These are phyloP conservation scores for Coenonympha arcania DNA, from an alignment of 2,888 invertebrate genomes.

Conservation along the genomic window DNA sequence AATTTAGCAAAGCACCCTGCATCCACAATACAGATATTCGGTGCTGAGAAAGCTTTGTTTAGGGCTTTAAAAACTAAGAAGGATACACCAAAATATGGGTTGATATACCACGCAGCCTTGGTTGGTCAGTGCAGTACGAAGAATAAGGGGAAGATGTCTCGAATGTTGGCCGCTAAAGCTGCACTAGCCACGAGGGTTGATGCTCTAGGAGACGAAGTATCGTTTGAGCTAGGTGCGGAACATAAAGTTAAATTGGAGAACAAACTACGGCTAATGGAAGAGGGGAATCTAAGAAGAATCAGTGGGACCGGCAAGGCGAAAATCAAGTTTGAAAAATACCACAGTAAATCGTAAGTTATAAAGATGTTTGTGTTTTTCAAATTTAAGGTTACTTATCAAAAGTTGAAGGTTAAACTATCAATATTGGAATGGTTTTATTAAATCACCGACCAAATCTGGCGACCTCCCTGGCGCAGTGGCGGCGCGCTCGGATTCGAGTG, in stretches of 20 bases:
- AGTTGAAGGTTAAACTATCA: too few relatives aligned
- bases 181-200: conserved; percentile 94
- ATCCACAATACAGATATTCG: conserved; percentile 97
- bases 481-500: too few relatives aligned
- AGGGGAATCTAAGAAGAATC: conserved; percentile 85
- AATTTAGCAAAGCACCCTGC: conserved; percentile 98
- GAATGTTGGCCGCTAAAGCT: conserved; percentile 98
- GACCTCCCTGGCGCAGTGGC: too few relatives aligned
- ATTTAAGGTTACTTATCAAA: too few relatives aligned
- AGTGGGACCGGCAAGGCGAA: conserved; percentile 92
- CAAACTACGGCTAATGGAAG: conserved; percentile 85
- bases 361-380: too few relatives aligned
- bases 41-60: conserved; percentile 98
- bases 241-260: conserved; percentile 92
- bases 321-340: conserved; percentile 94
- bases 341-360: conserved; percentile 78
- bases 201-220: conserved; percentile 93
- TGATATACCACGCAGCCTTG: conserved; percentile 96
- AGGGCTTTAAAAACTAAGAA: conserved; percentile 97
- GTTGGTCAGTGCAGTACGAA: conserved; percentile 92
- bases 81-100: conserved; percentile 98
- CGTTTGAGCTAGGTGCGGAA: conserved; percentile 88
- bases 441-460: too few relatives aligned
- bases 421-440: too few relatives aligned
- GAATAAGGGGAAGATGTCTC: conserved; percentile 94